These are phyloP conservation scores for Ichneumoninae sp. DNA, from an alignment of 2,888 invertebrate genomes.

Conservation along the genomic window DNA sequence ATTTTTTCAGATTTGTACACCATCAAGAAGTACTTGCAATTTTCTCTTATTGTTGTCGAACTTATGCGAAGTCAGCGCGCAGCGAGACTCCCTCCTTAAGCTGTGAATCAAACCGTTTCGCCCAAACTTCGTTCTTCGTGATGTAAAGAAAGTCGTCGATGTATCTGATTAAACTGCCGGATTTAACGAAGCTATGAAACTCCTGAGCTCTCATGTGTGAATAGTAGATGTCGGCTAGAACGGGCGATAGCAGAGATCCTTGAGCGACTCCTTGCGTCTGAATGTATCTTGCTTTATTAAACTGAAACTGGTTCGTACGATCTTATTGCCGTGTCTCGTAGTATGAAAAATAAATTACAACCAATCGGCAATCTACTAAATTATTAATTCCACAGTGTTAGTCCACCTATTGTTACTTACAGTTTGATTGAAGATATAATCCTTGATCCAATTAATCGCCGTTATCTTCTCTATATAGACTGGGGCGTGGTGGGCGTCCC, in stretches of 20 bases:
- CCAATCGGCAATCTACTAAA: not conserved
- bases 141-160: constrained; percentile 66
- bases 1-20: too few relatives aligned
- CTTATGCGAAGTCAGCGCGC: too few relatives aligned
- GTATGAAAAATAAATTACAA: not conserved
- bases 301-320: constrained; percentile 32
- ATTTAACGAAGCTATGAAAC: constrained; percentile 47
- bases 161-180: constrained; percentile 57
- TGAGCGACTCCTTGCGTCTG: constrained; percentile 55
- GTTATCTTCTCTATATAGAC: constrained; percentile 9
- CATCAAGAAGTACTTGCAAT: too few relatives aligned
- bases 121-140: constrained; percentile 43
- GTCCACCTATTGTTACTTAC: constrained; percentile 32
- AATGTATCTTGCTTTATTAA: constrained; percentile 15
- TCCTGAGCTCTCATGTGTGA: constrained; percentile 44
- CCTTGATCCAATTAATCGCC: not conserved
- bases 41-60: too few relatives aligned
- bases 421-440: constrained; percentile 41
- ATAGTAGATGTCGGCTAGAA: constrained; percentile 64
- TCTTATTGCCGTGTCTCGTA: not conserved
- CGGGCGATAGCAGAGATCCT: constrained; percentile 51
- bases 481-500: not conserved
- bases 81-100: not conserved
- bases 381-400: not conserved
- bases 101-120: constrained; percentile 37